Conservation (phyloP, 2,888 invertebrate genomes). For the Polietes domitor region DNA sequence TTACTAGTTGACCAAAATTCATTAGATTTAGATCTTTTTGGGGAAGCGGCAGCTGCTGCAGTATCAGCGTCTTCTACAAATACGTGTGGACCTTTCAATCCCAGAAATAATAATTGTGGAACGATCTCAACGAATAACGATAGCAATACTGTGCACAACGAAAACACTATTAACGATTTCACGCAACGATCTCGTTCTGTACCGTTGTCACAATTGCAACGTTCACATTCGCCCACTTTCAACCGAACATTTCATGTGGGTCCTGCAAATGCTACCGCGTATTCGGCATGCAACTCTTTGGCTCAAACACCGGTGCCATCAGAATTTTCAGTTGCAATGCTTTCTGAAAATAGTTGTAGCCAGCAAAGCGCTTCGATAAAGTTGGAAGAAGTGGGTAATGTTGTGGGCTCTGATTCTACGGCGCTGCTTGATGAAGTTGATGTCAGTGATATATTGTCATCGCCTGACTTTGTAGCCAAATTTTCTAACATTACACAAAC, state of each 20-base stretch:
- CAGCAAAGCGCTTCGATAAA: slow-evolving; percentile 72
- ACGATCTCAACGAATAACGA: slow-evolving; percentile 23
- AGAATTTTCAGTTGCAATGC: slow-evolving; percentile 84
- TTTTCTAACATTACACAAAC: slow-evolving; percentile 72
- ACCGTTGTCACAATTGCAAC: slow-evolving; percentile 82
- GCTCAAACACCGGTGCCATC: slow-evolving; percentile 87
- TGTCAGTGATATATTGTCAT: slow-evolving; percentile 75
- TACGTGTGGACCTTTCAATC: not conserved
- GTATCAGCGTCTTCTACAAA: slow-evolving; percentile 49
- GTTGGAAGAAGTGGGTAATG: slow-evolving; percentile 68
- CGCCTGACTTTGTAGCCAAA: slow-evolving; percentile 76
- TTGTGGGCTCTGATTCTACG: slow-evolving; percentile 69
- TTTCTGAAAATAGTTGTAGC: slow-evolving; percentile 76
- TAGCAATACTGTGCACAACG: slow-evolving; percentile 59
- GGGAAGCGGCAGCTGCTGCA: slow-evolving; percentile 64
- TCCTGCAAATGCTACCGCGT: slow-evolving; percentile 41
- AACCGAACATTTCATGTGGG: slow-evolving; percentile 70
- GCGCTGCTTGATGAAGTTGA: slow-evolving; percentile 72
- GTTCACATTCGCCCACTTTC: slow-evolving; percentile 75
- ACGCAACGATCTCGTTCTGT: slow-evolving; percentile 88
- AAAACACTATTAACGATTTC: slow-evolving; percentile 38
- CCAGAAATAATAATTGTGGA: slow-evolving; percentile 11
- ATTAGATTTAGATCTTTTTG: slow-evolving; percentile 76
- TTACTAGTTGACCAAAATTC: slow-evolving; percentile 76
- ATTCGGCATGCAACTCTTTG: slow-evolving; percentile 84